Evolutionary conservation across 2,888 invertebrate species (phyloP).

Genomic region (Galerucella calmariensis): DNA sequence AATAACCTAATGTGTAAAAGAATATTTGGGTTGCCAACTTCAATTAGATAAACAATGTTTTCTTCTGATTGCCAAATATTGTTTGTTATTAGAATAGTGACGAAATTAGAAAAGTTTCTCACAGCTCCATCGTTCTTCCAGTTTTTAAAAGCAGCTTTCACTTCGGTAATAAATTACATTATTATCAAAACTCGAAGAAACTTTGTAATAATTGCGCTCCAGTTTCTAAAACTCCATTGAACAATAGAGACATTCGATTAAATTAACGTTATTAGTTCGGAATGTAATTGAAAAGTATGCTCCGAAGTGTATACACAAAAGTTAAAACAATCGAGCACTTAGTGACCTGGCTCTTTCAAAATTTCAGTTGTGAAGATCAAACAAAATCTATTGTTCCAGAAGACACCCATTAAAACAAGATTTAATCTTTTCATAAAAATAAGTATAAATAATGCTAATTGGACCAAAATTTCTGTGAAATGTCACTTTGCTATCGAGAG

Average conservation of each 20-base stretch:
- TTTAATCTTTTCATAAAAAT: too few species aligned
- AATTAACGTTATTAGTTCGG: neutral
- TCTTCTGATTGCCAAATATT: neutral
- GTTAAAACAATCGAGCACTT: too few species aligned
- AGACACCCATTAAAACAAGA: too few species aligned
- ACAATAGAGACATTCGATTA: neutral
- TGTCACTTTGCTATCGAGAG: too few species aligned
- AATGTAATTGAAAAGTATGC: neutral
- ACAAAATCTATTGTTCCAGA: too few species aligned
- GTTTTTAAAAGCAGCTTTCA: neutral
- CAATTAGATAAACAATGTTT: neutral
- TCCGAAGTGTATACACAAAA: neutral
- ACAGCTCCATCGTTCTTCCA: neutral
- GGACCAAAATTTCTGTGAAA: too few species aligned
- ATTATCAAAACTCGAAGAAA: neutral
- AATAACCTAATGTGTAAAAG: neutral
- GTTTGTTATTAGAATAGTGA: conserved; percentile 1
- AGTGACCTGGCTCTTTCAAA: too few species aligned
- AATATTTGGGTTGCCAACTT: neutral
- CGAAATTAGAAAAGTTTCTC: neutral
- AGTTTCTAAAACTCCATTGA: neutral
- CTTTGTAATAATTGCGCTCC: neutral
- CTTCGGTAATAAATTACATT: conserved; percentile 1
- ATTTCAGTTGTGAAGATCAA: too few species aligned
- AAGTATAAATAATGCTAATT: too few species aligned